phyloP scores from a whole-genome alignment of 2,113 vertebrate species.

The Nettapus auritus region DNA sequence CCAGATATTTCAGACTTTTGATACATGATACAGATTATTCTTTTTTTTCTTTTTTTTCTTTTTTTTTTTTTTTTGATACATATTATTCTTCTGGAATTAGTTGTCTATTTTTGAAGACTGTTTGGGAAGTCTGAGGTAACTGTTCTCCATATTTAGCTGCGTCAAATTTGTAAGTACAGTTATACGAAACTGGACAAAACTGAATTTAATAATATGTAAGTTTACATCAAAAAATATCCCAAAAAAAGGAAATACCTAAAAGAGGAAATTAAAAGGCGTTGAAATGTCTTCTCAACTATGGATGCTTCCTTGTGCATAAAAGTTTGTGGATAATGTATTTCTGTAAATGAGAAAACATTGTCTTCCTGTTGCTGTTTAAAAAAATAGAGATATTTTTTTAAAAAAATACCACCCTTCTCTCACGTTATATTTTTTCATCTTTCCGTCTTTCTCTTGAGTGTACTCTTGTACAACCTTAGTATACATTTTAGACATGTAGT shows the following conservation, averaged over 20 bases:
- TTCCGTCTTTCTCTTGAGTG: not conserved
- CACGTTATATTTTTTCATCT: not conserved
- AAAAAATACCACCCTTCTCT: not conserved
- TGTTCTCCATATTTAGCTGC: not conserved
- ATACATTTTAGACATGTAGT: not conserved
- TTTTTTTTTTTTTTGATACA: not conserved
- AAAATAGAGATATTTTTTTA: too few relatives aligned
- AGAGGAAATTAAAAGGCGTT: slow-evolving; percentile 43
- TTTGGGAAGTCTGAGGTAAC: not conserved
- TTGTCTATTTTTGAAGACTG: not conserved
- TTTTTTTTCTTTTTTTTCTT: not conserved
- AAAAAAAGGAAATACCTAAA: not conserved
- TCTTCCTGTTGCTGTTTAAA: not conserved
- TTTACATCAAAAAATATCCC: not conserved
- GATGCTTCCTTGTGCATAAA: not conserved
- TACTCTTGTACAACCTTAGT: not conserved
- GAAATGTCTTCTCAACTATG: not conserved
- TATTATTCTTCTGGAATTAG: not conserved
- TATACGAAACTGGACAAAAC: not conserved
- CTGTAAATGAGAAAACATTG: accelerated
- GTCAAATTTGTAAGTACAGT: not conserved
- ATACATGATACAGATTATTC: not conserved
- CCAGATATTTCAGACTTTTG: not conserved
- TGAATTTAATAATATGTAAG: not conserved
- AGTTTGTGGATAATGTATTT: not conserved